Base-by-base conservation (phyloP, 2,113 vertebrate genomes). In the Sigmodon hispidus region DNA sequence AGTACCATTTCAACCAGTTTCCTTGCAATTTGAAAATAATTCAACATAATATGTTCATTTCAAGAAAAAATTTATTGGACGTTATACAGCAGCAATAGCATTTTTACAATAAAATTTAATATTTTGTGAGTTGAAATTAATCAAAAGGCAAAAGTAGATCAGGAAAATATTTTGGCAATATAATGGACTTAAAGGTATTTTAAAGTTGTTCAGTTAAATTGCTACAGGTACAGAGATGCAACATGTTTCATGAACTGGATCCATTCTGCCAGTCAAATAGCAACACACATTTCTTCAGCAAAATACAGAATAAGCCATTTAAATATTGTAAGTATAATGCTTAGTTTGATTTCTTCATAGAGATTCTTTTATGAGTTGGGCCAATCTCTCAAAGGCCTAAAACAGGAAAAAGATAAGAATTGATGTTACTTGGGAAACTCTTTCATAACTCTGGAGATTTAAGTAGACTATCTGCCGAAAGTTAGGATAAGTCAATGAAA, bases 381-480 rank as follows among this genome's bases (percentile, higher is more conserved):
- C 98, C 94, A 99, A 98, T 98, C 99, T 99, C 98, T 98, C 97
- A 96, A 99, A 99, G 79, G 98, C 99, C 99, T 99, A 98, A 75
- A 98, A 97, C 15, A 86, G 96, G 70, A 98, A 97, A 96, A 5
- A 96, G 1, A 34, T 36, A 95, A 79, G 55, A 93, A 93, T 61
- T 69, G 77, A 69, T 77, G 16, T 1, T 45, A 40, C 19, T 95
- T 84, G 26, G 40, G 89, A 90, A 90, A 61, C 34, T 52, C 12
- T 48, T 69, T n/a, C 26, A 61, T 84, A 73, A 93, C 5, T 76
- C 93, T 61, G 80, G 76, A 95, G 90, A 90, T 93, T 90, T 10
- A 90, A 63, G 81, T 24, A 87, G 43, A 73, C 1, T 55, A 21
- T 48, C 43, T 3, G 50, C 43, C 24, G 34, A 36, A 72, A 24